Base-by-base conservation (phyloP, 2,113 vertebrate genomes). In the Ctenodactylus gundi region DNA sequence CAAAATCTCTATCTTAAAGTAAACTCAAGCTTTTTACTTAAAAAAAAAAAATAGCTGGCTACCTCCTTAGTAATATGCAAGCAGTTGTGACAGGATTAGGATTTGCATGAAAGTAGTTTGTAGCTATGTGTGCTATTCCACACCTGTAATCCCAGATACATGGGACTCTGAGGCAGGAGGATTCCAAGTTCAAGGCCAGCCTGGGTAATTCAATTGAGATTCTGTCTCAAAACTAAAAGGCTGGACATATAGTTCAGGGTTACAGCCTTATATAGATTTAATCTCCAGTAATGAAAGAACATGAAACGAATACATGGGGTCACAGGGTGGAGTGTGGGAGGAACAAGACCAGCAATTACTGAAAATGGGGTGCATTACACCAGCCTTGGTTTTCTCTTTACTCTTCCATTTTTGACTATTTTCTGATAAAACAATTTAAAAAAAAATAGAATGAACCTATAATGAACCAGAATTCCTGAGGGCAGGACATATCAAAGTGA, bases 261-360 rank as follows among this genome's bases (percentile, higher is more conserved):
- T 8, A 20, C 13, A 27, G 7, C 4, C 67, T 41, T 23, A 21
- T 8, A 18, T 8, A 13, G 36, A 5, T 23, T 41, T 21, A 6
- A 39, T 27, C n/a, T 20, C n/a, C 5, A 44, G 39, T 39, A 14
- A 9, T 12, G 20, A 39, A 70, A 70, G 68, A 70, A 44, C 25
- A 3, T 8, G 2, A 17, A 13, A 11, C 5, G 36, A 5, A 3
- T 39, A 25, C 10, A 25, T 0, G 5, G 55, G 12, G 6, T 46
- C 10, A 7, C 1, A 14, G 25, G 0, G 1, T 2, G 11, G 65
- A 2, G 36, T n/a, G 0, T 2, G 3, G 55, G 17, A 10, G 0
- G 7, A 5, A 18, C 10, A 55, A n/a, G 14, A 53, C 23, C 31
- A 46, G n/a, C 41, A 55, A 70, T 29, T 29, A 67, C 0, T 65